Evolutionary conservation across 2,113 vertebrate species (phyloP).

Genomic region (Vulpes ferrilata): DNA sequence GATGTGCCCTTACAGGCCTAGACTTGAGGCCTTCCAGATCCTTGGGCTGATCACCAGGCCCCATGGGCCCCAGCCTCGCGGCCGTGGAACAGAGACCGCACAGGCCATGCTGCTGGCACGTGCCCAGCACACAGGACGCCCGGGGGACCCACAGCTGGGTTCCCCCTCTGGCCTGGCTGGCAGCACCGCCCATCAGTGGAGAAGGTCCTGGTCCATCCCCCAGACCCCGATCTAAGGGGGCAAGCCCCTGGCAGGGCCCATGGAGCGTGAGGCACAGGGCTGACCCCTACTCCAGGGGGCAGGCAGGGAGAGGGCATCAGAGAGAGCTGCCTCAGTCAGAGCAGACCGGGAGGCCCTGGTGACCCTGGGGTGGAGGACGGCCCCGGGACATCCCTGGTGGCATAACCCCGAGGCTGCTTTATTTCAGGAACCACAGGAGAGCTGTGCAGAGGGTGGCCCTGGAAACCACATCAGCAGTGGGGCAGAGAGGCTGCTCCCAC

Average conservation of each 20-base stretch:
- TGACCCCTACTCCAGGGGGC: background rate
- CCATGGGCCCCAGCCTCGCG: background rate
- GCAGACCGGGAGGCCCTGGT: background rate
- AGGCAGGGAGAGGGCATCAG: background rate
- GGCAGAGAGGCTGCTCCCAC: background rate
- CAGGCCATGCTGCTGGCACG: background rate
- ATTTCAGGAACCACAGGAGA: background rate
- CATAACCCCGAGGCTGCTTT: background rate
- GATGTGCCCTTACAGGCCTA: background rate
- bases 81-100: background rate
- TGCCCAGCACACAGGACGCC: background rate
- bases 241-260: background rate
- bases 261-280: background rate
- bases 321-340: background rate
- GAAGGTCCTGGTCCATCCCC: background rate
- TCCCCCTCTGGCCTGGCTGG: background rate
- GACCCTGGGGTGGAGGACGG: background rate
- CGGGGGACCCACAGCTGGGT: background rate
- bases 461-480: background rate
- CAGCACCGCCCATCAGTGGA: background rate
- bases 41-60: background rate
- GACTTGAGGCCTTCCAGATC: background rate
- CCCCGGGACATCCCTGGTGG: background rate
- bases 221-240: background rate
- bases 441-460: background rate